phyloP scores from a whole-genome alignment of 2,797 vertebrate genomes.

The Mormyrops attenuatus region DNA sequence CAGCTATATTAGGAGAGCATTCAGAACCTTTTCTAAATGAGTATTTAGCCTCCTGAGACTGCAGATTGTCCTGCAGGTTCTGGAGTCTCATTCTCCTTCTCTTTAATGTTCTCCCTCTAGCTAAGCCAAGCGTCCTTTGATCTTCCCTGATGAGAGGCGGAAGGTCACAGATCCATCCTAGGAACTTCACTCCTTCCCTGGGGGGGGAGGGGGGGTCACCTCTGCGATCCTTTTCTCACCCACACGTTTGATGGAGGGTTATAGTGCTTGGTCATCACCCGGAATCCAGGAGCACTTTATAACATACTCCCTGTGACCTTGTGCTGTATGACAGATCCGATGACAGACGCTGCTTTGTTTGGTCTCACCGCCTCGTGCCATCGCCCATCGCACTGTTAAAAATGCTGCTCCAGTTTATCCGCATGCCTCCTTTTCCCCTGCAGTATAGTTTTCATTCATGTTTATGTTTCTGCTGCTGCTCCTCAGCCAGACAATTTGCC shows the following conservation, averaged over 20 bases:
- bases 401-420: background rate
- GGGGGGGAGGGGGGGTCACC: background rate
- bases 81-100: background rate
- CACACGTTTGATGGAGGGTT: background rate
- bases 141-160: background rate
- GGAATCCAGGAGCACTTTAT: background rate
- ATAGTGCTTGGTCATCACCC: background rate
- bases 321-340: too few relatives aligned
- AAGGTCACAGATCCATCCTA: background rate
- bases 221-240: background rate
- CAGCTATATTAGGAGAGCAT: background rate
- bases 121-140: background rate
- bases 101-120: background rate
- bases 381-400: background rate
- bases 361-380: background rate
- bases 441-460: background rate
- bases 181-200: background rate
- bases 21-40: background rate
- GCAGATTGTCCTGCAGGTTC: background rate
- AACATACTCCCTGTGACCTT: background rate
- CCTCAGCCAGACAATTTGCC: background rate
- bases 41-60: background rate
- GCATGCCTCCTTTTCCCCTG: background rate
- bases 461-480: background rate
- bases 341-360: background rate